Percentiles rank a stretch among this genome's conserved stretches.
Conservation (phyloP, 2,113 vertebrate species). For the Eolophus roseicapilla region DNA sequence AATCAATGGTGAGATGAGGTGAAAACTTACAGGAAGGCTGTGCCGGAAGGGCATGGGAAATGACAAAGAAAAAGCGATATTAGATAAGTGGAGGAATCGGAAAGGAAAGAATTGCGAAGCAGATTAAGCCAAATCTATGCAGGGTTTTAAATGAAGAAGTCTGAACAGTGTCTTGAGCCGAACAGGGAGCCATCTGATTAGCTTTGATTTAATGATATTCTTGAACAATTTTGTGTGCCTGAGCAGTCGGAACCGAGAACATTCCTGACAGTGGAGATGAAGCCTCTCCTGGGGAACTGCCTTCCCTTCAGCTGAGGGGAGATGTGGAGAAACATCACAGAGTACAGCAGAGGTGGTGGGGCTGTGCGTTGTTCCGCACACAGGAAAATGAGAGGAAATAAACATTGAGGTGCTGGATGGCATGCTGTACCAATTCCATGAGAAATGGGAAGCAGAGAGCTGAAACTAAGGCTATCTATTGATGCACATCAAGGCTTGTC, state of each 20-base stretch:
- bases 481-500: not conserved
- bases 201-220: slow-evolving; percentile 41
- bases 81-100: not conserved
- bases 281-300: not conserved
- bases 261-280: not conserved
- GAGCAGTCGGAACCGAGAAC: not conserved
- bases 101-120: not conserved
- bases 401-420: not conserved
- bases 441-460: not conserved
- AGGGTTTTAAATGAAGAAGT: slow-evolving; percentile 22
- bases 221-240: not conserved
- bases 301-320: not conserved
- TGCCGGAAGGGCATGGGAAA: slow-evolving; percentile 26
- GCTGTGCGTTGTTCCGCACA: fast-evolving
- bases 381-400: not conserved
- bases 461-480: not conserved
- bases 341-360: not conserved
- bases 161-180: slow-evolving; percentile 12
- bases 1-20: slow-evolving; percentile 59
- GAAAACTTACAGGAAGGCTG: slow-evolving; percentile 34
- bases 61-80: not conserved
- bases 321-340: not conserved
- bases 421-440: not conserved
- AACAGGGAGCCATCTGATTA: slow-evolving; percentile 36
- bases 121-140: slow-evolving; percentile 37